A percentile compares a stretch with the other conserved stretches of the same genome.
These are phyloP conservation scores for Machimus rusticus DNA, from an alignment of 2,888 invertebrate species.

Conservation along the genomic window DNA sequence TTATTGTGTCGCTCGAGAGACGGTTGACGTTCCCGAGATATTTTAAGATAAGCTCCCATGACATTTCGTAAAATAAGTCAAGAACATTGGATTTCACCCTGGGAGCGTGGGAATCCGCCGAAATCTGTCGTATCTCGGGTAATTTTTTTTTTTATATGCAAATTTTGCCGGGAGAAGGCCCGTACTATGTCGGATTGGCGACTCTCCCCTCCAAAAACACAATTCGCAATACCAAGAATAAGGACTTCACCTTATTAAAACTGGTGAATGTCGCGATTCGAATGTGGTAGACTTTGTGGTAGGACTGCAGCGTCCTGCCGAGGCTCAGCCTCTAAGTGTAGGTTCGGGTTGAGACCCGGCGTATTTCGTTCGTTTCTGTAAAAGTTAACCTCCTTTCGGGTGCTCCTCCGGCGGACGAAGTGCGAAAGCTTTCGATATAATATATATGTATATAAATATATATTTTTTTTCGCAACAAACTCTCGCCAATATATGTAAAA, in stretches of 20 bases:
- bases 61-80: constrained; percentile 1
- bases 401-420: background rate
- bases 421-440: background rate
- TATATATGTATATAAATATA: too few relatives aligned
- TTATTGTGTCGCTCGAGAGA: background rate
- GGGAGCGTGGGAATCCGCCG: constrained; percentile 3
- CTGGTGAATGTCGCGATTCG: background rate
- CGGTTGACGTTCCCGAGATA: background rate
- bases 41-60: constrained; percentile 15
- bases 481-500: background rate
- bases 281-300: background rate
- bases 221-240: background rate
- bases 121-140: background rate
- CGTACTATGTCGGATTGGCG: background rate
- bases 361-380: background rate
- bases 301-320: background rate
- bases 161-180: background rate
- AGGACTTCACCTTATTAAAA: background rate
- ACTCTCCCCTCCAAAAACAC: background rate
- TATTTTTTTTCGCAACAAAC: background rate
- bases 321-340: background rate
- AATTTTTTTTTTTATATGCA: background rate
- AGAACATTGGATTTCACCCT: background rate
- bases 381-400: background rate
- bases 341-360: background rate